These are phyloP conservation scores for Synergus umbraculus DNA, from an alignment of 2,888 invertebrate species.

Conservation along the genomic window DNA sequence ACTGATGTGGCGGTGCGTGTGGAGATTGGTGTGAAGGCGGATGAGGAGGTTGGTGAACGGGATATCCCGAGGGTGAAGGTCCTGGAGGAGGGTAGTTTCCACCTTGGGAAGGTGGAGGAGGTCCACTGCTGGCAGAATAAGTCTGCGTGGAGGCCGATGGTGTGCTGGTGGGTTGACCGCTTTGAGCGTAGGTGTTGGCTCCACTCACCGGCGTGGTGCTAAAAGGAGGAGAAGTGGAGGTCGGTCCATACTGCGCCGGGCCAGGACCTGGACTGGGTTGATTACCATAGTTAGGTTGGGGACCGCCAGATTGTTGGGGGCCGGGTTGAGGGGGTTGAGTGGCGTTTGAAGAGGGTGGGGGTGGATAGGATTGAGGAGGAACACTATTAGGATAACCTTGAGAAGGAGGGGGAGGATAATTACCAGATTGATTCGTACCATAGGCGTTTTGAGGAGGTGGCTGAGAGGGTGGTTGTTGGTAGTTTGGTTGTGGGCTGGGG, in stretches of 20 bases:
- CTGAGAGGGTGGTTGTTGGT: constrained; percentile 69
- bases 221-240: constrained; percentile 76
- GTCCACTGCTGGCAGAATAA: constrained; percentile 80
- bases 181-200: constrained; percentile 75
- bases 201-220: constrained; percentile 69
- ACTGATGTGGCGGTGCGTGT: constrained; percentile 74
- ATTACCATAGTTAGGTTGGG: constrained; percentile 78
- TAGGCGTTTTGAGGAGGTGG: constrained; percentile 73
- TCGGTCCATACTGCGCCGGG: constrained; percentile 72
- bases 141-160: constrained; percentile 79
- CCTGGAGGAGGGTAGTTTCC: constrained; percentile 79
- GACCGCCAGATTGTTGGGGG: constrained; percentile 80
- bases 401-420: constrained; percentile 78
- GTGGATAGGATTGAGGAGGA: constrained; percentile 75
- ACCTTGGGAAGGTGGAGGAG: constrained; percentile 74
- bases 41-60: constrained; percentile 78
- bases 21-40: constrained; percentile 75
- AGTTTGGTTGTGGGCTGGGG: constrained; percentile 75
- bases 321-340: constrained; percentile 70
- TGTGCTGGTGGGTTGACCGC: constrained; percentile 74
- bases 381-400: constrained; percentile 78
- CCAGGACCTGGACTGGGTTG: constrained; percentile 78
- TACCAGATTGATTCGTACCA: constrained; percentile 73
- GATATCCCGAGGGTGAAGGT: constrained; percentile 83
- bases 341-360: constrained; percentile 78